Conservation (phyloP, 2,113 vertebrate genomes). For the Plotosus lineatus region DNA sequence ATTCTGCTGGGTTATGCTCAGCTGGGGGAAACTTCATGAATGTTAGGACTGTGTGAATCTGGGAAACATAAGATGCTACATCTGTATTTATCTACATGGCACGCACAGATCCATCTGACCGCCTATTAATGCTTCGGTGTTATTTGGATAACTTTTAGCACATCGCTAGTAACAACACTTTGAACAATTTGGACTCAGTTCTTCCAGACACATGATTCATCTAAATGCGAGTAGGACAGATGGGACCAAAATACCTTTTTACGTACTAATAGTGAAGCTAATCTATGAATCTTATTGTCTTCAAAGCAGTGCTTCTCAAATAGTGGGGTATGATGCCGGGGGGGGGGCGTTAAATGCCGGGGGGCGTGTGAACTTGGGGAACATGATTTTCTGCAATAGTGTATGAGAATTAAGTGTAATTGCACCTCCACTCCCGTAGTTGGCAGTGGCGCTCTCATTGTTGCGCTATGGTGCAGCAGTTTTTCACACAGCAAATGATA, state of each 20-base stretch:
- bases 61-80: not conserved
- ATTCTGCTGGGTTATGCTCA: not conserved
- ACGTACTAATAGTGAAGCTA: not conserved
- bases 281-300: slow-evolving; percentile 30
- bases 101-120: slow-evolving; percentile 5
- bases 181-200: slow-evolving; percentile 24
- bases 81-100: slow-evolving; percentile 7
- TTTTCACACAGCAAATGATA: too few species aligned
- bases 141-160: slow-evolving; percentile 27
- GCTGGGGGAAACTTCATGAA: not conserved
- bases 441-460: too few species aligned
- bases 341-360: too few species aligned
- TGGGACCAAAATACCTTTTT: not conserved
- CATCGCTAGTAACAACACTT: slow-evolving; percentile 27
- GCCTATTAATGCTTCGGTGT: slow-evolving; percentile 22
- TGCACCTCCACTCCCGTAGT: too few species aligned
- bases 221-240: slow-evolving; percentile 8
- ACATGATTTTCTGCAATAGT: too few species aligned
- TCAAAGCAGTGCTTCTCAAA: too few species aligned
- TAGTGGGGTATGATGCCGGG: too few species aligned
- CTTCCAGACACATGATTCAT: slow-evolving; percentile 42
- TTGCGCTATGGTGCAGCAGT: too few species aligned
- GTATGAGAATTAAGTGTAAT: too few species aligned
- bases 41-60: slow-evolving; percentile 16
- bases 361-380: too few species aligned